Evolutionary conservation across 1,140 invertebrate species (phyloP).

Genomic region (Phymastichus coffea): DNA sequence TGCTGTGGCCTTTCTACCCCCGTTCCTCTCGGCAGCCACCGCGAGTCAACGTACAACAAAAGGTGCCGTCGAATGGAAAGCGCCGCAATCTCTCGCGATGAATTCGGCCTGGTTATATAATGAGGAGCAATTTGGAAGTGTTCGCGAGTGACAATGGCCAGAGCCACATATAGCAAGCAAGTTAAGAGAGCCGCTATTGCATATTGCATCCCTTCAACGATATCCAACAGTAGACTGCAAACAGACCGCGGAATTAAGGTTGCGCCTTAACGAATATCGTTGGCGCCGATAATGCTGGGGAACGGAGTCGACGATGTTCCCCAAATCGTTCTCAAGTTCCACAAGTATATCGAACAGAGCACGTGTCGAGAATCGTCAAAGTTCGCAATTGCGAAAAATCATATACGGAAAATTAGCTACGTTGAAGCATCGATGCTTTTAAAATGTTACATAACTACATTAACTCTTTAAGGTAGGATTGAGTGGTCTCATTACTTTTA

Average conservation of each 20-base stretch:
- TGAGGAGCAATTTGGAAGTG: constrained; percentile 38
- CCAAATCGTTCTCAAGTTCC: too few relatives aligned
- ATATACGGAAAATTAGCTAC: too few relatives aligned
- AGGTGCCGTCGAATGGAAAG: constrained; percentile 4
- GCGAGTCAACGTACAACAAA: neutral
- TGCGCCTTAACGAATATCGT: neutral
- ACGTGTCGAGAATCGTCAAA: too few relatives aligned
- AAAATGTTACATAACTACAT: too few relatives aligned
- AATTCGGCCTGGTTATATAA: constrained; percentile 20
- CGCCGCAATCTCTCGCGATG: neutral
- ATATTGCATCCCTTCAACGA: neutral
- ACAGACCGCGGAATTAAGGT: neutral
- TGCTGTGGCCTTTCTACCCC: too few relatives aligned
- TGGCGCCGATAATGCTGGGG: neutral
- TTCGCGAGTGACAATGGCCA: constrained; percentile 37
- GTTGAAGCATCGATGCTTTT: too few relatives aligned
- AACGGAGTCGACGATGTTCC: neutral
- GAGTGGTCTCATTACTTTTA: too few relatives aligned
- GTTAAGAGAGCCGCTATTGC: constrained; percentile 2
- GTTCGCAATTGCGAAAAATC: too few relatives aligned
- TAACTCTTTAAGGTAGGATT: too few relatives aligned
- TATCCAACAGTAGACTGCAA: too few relatives aligned
- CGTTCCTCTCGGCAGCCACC: too few relatives aligned
- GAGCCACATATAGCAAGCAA: constrained; percentile 40
- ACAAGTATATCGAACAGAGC: too few relatives aligned